Percentiles rank a stretch among this genome's conserved stretches.
Evolutionary conservation across 2,888 invertebrate genomes (phyloP).

Genomic region (Tolmerus cingulatus): DNA sequence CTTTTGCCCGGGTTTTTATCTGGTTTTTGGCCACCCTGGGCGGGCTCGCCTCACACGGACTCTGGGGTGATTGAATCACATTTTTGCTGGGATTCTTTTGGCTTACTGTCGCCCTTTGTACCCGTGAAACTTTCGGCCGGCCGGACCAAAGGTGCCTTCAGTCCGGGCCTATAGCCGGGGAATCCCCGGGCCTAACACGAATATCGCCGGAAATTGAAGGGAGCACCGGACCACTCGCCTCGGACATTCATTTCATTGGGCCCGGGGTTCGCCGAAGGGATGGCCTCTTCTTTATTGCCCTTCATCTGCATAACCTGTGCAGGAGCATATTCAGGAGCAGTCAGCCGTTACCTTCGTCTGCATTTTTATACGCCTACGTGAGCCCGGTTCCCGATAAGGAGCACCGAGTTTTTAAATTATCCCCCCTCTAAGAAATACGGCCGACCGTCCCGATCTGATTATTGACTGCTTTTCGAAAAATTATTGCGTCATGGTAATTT

Average conservation of each 20-base stretch:
- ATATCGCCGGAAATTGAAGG: background rate
- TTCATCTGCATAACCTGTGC: background rate
- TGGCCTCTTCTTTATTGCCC: background rate
- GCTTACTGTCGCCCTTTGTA: background rate
- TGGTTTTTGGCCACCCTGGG: background rate
- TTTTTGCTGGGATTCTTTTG: background rate
- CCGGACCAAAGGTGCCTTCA: background rate
- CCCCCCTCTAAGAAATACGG: background rate
- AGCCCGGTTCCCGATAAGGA: background rate
- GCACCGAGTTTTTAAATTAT: background rate
- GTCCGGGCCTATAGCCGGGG: background rate
- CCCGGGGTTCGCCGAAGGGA: background rate
- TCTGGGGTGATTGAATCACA: background rate
- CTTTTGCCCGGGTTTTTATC: conserved; percentile 1
- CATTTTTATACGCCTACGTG: background rate
- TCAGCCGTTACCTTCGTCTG: background rate
- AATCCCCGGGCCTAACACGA: background rate
- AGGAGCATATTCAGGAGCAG: background rate
- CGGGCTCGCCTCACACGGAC: background rate
- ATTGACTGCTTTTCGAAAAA: conserved; percentile 18
- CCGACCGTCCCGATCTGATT: background rate
- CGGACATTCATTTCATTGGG: background rate
- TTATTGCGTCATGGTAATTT: conserved; percentile 38
- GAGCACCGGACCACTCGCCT: background rate
- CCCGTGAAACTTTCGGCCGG: background rate